Conservation (phyloP, 2,888 invertebrate genomes). For the Ligdia adustata region DNA sequence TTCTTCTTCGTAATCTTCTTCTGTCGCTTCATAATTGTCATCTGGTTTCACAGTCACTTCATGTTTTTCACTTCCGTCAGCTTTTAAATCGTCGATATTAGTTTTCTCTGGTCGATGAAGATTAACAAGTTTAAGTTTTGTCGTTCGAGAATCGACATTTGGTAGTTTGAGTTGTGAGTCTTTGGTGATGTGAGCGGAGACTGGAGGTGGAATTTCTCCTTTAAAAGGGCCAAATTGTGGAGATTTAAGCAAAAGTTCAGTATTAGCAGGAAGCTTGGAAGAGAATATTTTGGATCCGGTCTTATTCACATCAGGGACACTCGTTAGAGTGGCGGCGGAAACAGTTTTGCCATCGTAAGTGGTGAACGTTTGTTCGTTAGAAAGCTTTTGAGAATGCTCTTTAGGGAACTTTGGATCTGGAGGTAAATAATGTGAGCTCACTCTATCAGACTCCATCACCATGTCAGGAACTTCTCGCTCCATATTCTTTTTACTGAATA, state of each 20-base stretch:
- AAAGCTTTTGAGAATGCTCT: conserved; percentile 75
- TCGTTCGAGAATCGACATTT: conserved; percentile 36
- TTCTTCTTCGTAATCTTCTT: conserved; percentile 45
- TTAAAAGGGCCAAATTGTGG: conserved; percentile 90
- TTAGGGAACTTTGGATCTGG: conserved; percentile 82
- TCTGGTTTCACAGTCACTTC: conserved; percentile 41
- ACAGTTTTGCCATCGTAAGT: conserved; percentile 91
- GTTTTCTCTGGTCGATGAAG: conserved; percentile 45
- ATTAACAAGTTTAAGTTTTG: conserved; percentile 71
- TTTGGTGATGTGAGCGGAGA: conserved; percentile 54
- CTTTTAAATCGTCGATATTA: conserved; percentile 48
- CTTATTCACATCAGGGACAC: conserved; percentile 73
- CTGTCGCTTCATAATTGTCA: conserved; percentile 31
- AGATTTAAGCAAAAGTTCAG: conserved; percentile 85
- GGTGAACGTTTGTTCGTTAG: conserved; percentile 82
- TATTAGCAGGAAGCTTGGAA: conserved; percentile 67
- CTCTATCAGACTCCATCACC: conserved; percentile 88
- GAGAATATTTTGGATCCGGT: conserved; percentile 67
- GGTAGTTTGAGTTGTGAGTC: conserved; percentile 23
- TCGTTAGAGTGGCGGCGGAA: conserved; percentile 85
- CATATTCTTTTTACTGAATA: conserved; percentile 70
- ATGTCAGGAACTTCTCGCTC: conserved; percentile 80
- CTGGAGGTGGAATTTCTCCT: conserved; percentile 86
- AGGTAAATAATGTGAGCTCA: conserved; percentile 90
- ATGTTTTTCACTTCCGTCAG: conserved; percentile 55